Conservation (phyloP, 2,888 invertebrate genomes). For the Xestia rhomboidea region DNA sequence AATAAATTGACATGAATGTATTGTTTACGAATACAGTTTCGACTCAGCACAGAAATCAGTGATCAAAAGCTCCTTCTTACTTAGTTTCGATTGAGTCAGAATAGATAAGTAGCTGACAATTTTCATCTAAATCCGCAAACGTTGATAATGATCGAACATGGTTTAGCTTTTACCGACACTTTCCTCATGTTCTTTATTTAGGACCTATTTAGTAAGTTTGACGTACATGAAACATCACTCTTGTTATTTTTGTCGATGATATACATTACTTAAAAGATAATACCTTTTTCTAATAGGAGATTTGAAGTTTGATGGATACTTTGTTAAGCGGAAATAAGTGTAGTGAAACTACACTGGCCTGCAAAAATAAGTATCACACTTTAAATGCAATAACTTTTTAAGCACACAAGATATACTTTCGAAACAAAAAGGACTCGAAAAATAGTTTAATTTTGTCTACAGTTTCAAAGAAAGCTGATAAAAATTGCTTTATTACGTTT, state of each 20-base stretch:
- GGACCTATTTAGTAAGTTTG: not conserved
- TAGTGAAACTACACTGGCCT: too few species aligned
- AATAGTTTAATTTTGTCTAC: too few species aligned
- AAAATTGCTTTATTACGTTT: too few species aligned
- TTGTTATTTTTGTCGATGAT: not conserved
- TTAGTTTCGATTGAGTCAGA: not conserved
- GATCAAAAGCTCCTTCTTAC: not conserved
- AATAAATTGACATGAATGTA: not conserved
- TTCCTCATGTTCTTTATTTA: conserved; percentile 6
- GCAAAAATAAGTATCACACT: too few species aligned
- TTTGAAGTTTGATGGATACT: not conserved
- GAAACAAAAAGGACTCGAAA: too few species aligned
- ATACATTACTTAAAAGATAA: not conserved
- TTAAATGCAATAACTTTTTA: too few species aligned
- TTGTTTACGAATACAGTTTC: not conserved
- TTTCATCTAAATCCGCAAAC: not conserved
- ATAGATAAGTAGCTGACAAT: not conserved
- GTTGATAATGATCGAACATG: conserved; percentile 6
- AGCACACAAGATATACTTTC: too few species aligned
- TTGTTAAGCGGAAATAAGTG: not conserved
- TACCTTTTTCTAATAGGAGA: not conserved
- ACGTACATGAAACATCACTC: not conserved
- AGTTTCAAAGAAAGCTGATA: too few species aligned
- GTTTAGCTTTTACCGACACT: conserved; percentile 12
- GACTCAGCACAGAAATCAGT: not conserved